These are phyloP conservation scores for Patella ulyssiponensis DNA, from an alignment of 2,888 invertebrate genomes.

Conservation along the genomic window DNA sequence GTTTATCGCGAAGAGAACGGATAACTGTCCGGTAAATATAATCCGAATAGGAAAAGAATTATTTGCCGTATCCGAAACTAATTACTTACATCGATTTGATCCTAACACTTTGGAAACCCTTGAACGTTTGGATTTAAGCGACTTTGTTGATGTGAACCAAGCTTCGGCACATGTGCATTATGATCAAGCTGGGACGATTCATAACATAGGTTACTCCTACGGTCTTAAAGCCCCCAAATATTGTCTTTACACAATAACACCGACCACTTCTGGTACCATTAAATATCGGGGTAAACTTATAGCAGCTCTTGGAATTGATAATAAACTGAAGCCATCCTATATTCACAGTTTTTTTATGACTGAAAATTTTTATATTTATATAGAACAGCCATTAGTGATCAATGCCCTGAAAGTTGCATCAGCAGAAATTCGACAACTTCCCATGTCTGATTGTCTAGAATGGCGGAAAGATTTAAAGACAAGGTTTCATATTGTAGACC, in stretches of 20 bases:
- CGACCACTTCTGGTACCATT: background rate
- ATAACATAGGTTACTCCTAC: conserved; percentile 15
- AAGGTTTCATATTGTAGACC: conserved; percentile 16
- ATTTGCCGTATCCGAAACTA: conserved; percentile 88
- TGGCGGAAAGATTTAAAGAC: background rate
- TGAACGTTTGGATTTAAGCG: background rate
- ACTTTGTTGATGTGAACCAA: conserved; percentile 8
- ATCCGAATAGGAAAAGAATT: conserved; percentile 91
- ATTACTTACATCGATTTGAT: conserved; percentile 83
- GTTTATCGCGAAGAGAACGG: conserved; percentile 73
- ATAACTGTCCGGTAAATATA: conserved; percentile 91
- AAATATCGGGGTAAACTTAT: background rate
- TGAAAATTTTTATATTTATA: conserved; percentile 18
- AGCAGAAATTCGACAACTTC: conserved; percentile 6
- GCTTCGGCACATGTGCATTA: conserved; percentile 13
- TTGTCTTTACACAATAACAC: background rate
- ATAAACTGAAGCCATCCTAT: conserved; percentile 16
- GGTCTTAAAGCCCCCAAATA: conserved; percentile 18
- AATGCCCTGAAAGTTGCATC: conserved; percentile 15
- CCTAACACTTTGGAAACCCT: conserved; percentile 81
- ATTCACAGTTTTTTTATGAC: conserved; percentile 20
- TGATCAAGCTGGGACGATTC: background rate
- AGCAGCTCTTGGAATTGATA: background rate
- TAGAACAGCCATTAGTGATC: conserved; percentile 18
- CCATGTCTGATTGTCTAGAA: conserved; percentile 12